A percentile compares a stretch with the other conserved stretches of the same genome.
Conservation (phyloP, 2,888 invertebrate species). For the Villa cingulata region DNA sequence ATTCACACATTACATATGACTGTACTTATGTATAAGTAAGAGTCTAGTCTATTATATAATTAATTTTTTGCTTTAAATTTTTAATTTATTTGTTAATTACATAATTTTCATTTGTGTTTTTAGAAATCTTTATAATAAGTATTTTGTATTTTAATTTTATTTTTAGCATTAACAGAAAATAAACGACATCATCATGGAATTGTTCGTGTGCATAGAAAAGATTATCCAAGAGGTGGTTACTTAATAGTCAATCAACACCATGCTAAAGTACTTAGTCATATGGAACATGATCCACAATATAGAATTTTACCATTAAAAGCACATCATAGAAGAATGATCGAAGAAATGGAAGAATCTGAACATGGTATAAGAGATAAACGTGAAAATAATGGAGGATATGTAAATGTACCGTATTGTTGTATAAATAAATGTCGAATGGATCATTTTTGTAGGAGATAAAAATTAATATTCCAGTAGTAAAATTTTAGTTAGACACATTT, state of each 20-base stretch:
- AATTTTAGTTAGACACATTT: not conserved
- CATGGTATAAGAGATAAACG: constrained; percentile 1
- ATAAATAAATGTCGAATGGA: constrained; percentile 6
- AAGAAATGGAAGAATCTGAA: not conserved
- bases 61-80: too few species aligned
- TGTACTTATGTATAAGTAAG: too few species aligned
- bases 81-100: not conserved
- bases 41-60: too few species aligned
- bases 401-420: constrained; percentile 7
- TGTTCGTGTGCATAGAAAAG: constrained; percentile 3
- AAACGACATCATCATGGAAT: constrained; percentile 1
- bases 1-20: too few species aligned
- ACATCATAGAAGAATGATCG: not conserved
- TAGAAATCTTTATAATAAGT: not conserved
- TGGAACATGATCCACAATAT: constrained; percentile 3
- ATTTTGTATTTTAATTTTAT: not conserved
- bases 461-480: not conserved
- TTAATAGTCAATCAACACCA: constrained; percentile 3
- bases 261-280: constrained; percentile 3
- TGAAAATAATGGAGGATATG: not conserved
- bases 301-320: constrained; percentile 1
- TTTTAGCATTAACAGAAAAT: not conserved
- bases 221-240: constrained; percentile 6
- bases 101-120: not conserved
- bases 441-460: constrained; percentile 6